Conservation (phyloP, 1,140 invertebrate genomes). For the Drosophila kurseongensis region DNA sequence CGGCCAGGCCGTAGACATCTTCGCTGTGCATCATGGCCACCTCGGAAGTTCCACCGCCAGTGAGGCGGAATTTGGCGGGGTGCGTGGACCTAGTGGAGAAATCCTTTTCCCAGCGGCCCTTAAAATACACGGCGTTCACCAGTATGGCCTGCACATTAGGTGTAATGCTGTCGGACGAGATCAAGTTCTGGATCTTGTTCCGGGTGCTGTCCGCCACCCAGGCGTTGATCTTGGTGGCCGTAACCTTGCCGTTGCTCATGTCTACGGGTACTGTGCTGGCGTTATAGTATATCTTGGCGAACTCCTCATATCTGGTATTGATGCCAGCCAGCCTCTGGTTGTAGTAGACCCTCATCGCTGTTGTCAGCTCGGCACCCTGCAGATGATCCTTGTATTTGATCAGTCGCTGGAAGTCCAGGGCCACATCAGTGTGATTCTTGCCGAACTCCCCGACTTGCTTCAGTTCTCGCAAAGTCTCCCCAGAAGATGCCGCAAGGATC, state of each 20-base stretch:
- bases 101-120: conserved; percentile 67
- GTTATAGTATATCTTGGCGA: conserved; percentile 22
- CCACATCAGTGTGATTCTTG: neutral
- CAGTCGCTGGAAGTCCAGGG: conserved; percentile 28
- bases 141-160: conserved; percentile 52
- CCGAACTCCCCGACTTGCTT: conserved; percentile 21
- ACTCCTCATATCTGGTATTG: conserved; percentile 17
- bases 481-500: conserved; percentile 46
- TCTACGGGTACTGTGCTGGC: conserved; percentile 46
- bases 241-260: conserved; percentile 19
- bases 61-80: conserved; percentile 38
- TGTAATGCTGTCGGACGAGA: conserved; percentile 38
- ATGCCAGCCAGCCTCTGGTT: conserved; percentile 29
- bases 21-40: conserved; percentile 80
- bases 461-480: conserved; percentile 47
- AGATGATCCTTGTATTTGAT: neutral
- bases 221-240: conserved; percentile 48
- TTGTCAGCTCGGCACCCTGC: conserved; percentile 27
- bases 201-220: conserved; percentile 63
- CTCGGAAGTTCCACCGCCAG: conserved; percentile 5
- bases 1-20: conserved; percentile 63
- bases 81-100: conserved; percentile 65
- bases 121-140: conserved; percentile 75
- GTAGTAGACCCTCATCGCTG: conserved; percentile 66
- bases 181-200: conserved; percentile 46